Evolutionary conservation across 37 sponge, comb jelly and placozoan genomes (phyloP), one percentile per base, ranked within the genome.

Genomic region (Hormiphora californensis): DNA sequence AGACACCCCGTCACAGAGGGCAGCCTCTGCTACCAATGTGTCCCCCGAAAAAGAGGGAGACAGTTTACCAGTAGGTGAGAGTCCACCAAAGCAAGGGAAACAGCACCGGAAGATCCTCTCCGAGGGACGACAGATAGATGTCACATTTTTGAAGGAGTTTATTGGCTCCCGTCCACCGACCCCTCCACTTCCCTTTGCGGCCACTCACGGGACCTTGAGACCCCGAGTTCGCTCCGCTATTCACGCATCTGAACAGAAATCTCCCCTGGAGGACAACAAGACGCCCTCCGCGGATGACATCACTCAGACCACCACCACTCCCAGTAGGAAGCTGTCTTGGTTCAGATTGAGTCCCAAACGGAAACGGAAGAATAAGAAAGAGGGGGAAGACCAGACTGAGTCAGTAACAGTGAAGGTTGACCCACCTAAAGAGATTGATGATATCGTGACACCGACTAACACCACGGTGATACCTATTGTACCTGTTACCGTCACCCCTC

Each of bases 281-380:
- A 73, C 81, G n/a, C 81, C 81, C 1, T 73, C 81, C n/a, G 81
- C 81, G 40, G 44, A 73, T 40, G 81, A 73, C 81, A 41, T 73
- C 3, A 40, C 40, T 28, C 40, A 73, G 25, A 43, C 81, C 8
- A 43, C 46, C 46, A 73, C 7, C 21, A 43, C 46, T 43, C 40
- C 7, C 21, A 36, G 81, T 36, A 25, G 40, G 9, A 25, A 19
- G 4, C 40, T 43, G 27, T 73, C 81, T 43, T 73, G 81, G 81
- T 43, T 73, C 44, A 12, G 12, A 40, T n/a, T n/a, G 46, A 73
- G 17, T n/a, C 28, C 44, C 5, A 25, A 7, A 11, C 8, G 44
- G 1, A 73, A 40, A 33, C 7, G 43, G 9, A 41, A 17, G 8
- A 28, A 36, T 34, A 5, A 23, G 5, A 57, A 57, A 15, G 61